Conservation (phyloP, 2,888 invertebrate species). For the Brachynemurus nebulosus region DNA sequence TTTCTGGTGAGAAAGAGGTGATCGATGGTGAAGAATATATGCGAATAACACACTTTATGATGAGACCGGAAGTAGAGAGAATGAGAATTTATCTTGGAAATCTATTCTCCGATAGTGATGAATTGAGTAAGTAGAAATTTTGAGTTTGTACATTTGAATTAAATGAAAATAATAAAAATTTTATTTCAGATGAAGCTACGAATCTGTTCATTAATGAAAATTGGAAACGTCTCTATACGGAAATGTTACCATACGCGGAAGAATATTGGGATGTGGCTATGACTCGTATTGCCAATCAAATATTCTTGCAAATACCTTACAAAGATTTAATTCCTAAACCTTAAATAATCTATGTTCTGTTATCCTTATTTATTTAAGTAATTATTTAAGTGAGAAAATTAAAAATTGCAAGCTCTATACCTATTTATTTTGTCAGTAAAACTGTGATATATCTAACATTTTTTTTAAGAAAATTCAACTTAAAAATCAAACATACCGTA, state of each 20-base stretch:
- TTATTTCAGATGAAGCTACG: constrained; percentile 39
- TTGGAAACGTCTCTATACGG: constrained; percentile 43
- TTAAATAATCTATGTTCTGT: too few species aligned
- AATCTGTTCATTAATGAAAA: constrained; percentile 41
- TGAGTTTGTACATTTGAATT: neutral
- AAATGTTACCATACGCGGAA: constrained; percentile 39
- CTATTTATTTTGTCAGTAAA: too few species aligned
- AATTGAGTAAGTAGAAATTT: constrained; percentile 42
- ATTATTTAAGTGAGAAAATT: too few species aligned
- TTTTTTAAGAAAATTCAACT: too few species aligned
- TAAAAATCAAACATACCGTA: too few species aligned
- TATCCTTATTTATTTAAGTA: too few species aligned
- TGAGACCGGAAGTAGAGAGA: constrained; percentile 47
- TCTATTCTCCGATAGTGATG: constrained; percentile 42
- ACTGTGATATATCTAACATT: too few species aligned
- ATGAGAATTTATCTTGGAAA: constrained; percentile 46
- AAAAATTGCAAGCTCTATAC: too few species aligned
- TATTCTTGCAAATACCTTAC: constrained; percentile 40
- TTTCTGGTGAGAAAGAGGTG: constrained; percentile 41
- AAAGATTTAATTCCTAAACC: constrained; percentile 27
- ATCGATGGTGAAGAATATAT: constrained; percentile 40
- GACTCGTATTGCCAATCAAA: constrained; percentile 37
- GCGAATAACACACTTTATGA: constrained; percentile 41
- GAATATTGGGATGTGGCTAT: constrained; percentile 40
- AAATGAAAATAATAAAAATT: constrained; percentile 3